Evolutionary conservation across 1,140 invertebrate species (phyloP), one percentile per base, ranked within the genome.

Genomic region (Cyclargus thomasi): DNA sequence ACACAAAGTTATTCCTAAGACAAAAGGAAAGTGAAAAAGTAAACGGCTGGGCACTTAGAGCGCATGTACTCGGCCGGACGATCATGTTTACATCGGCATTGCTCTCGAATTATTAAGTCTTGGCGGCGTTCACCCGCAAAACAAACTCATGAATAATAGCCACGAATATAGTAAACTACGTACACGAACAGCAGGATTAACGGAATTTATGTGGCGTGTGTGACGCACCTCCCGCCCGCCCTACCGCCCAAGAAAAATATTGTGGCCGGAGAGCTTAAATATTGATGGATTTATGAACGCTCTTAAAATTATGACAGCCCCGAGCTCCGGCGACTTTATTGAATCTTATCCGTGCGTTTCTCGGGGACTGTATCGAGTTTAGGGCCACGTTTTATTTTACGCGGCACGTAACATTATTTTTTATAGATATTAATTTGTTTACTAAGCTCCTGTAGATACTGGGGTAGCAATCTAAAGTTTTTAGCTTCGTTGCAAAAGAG

Each of bases 241-340:
- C 70, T 72, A 29, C 29, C 68, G 74, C 69, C 75, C 67, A 85
- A 87, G 86, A 86, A 89, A 88, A 89, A 88, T 86, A 87, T 85
- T 86, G 82, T 88, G 81, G 80, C 75, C 78, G 77, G 63, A 82
- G 78, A 85, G 86, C 85, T 89, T 90, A 85, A 86, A 81, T 83
- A 86, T 85, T 90, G 87, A 90, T 87, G 81, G 85, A 90, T 90
- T 90, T 90, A 90, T 87, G 85, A 83, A 82, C 81, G 82, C 78
- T 82, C 81, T 88, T 85, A 85, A 90, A 90, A 88, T 87, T 88
- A 87, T 87, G 87, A 88, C 85, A 86, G 76, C 69, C 77, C 70
- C 77, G 80, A 83, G 84, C 83, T 78, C 85, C 77, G 73, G 75
- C 76, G 82, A 83, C 82, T 89, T 89, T 89, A 89, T 89, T 89